Base-by-base conservation (phyloP, 2,888 invertebrate genomes). In the Allophyes oxyacanthae region DNA sequence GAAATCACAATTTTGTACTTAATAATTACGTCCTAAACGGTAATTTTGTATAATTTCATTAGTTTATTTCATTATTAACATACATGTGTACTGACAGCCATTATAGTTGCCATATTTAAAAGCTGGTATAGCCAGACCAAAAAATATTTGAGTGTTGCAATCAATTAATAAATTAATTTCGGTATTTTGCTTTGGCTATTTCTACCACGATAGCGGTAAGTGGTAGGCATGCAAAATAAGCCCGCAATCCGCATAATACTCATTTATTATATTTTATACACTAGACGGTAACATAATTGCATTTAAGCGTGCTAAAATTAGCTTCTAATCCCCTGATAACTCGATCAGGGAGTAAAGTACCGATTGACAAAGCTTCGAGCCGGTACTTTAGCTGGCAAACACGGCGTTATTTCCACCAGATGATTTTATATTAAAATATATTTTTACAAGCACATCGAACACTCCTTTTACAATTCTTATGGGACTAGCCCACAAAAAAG, bases 1-100 rank as follows among this genome's bases (percentile, higher is more conserved):
- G 87, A 90, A 77, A 83, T 83, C 79, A 83, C 80, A 77, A 77
- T 76, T 87, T 85, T 90, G 89, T 90, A 90, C 90, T 90, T 86
- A 82, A 79, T 65, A 67, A 64, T 75, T 75, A 79, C 67, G 32
- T 60, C 46, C 57, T 58, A 60, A 40, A 67, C 41, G 68, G 67
- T 72, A 64, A 63, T 63, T 74, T 77, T 71, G 64, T 73, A 65
- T 75, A 64, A 73, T 64, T 75, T 63, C 41, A 75, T 67, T 54
- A 68, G 62, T 65, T 50, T 48, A 54, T 33, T 54, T 56, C 56
- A 28, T 28, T 8, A 28, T 50, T 61, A 55, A 33, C 36, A 10
- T 6, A 8, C n/a, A n/a, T n/a, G 6, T 54, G 14, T 64, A 15
- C 6, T 32, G 8, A 20, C 64, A 68, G 54, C 64, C 50, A 56